These are phyloP conservation scores for Chrysolina haemoptera DNA, from an alignment of 2,888 invertebrate species.

Conservation along the genomic window DNA sequence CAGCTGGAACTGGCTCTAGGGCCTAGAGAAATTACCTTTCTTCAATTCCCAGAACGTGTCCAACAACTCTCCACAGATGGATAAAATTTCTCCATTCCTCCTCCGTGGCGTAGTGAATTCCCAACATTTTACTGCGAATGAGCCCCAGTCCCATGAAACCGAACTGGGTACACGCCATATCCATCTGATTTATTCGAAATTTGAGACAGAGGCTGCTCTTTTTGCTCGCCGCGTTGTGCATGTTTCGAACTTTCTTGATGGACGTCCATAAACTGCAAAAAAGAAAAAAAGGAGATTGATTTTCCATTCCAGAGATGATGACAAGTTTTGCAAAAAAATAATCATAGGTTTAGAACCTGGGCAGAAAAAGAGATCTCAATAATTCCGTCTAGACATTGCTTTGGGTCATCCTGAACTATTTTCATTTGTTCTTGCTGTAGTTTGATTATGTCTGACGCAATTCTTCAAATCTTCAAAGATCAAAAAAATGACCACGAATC, in stretches of 20 bases:
- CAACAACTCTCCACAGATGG: constrained; percentile 89
- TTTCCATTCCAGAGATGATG: neutral
- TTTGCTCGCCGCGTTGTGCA: constrained; percentile 78
- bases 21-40: constrained; percentile 75
- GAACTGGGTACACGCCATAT: constrained; percentile 89
- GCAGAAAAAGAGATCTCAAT: too few relatives aligned
- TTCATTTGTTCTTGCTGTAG: too few relatives aligned
- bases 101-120: constrained; percentile 74
- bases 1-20: neutral
- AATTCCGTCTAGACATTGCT: too few relatives aligned
- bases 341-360: too few relatives aligned
- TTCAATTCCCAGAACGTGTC: constrained; percentile 85
- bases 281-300: neutral
- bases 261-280: constrained; percentile 78
- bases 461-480: too few relatives aligned
- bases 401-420: too few relatives aligned
- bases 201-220: constrained; percentile 66
- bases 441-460: too few relatives aligned
- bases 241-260: constrained; percentile 76
- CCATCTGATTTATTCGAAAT: constrained; percentile 82
- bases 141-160: constrained; percentile 87
- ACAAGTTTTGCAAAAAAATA: too few relatives aligned
- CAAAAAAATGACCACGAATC: too few relatives aligned
- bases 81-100: constrained; percentile 82
- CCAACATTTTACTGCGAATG: constrained; percentile 76